Conservation (phyloP, 2,888 invertebrate species). For the Steinernema hermaphroditum region DNA sequence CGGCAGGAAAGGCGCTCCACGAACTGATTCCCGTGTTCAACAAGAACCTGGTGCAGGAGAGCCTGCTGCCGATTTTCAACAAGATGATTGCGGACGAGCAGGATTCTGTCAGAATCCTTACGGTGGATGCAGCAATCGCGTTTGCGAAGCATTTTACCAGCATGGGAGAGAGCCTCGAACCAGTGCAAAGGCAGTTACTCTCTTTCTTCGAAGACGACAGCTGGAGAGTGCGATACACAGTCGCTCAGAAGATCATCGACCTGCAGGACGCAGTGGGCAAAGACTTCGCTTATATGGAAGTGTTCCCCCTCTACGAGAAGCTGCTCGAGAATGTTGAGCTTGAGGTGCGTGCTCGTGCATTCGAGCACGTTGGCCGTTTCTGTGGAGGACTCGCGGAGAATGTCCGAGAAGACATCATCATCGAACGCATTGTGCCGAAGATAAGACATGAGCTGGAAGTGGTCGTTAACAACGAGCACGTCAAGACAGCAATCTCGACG, state of each 20-base stretch:
- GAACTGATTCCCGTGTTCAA: not conserved
- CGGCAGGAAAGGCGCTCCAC: conserved; percentile 20
- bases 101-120: not conserved
- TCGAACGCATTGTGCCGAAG: not conserved
- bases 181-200: not conserved
- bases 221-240: not conserved
- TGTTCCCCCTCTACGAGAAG: not conserved
- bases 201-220: not conserved
- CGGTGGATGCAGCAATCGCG: not conserved
- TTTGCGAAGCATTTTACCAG: not conserved
- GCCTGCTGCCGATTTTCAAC: not conserved
- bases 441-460: not conserved
- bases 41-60: not conserved
- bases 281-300: not conserved
- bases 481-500: not conserved
- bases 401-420: not conserved
- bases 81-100: not conserved
- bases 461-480: not conserved
- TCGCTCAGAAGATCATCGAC: not conserved
- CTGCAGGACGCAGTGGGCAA: not conserved
- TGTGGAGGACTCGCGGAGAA: not conserved
- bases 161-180: not conserved
- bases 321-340: not conserved
- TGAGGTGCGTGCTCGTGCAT: not conserved
- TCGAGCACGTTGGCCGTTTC: not conserved